A percentile compares a stretch with the other conserved stretches of the same genome.
Conservation (phyloP, 2,888 invertebrate species). For the Miltochrista miniata region DNA sequence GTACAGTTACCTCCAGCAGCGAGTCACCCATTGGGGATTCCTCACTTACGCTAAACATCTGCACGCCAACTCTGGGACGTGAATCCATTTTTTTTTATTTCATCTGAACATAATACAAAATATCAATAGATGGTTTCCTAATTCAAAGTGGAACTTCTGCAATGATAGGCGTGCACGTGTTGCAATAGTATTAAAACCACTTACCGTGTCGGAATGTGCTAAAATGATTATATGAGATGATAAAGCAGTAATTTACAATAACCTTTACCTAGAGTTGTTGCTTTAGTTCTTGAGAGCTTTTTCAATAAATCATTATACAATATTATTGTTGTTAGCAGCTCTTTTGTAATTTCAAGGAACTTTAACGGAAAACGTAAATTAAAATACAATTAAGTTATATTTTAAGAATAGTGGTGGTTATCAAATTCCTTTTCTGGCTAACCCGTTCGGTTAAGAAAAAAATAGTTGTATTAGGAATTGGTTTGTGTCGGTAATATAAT, state of each 20-base stretch:
- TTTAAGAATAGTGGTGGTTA: too few species aligned
- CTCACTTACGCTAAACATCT: too few species aligned
- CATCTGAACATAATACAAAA: neutral
- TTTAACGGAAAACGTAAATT: too few species aligned
- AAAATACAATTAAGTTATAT: too few species aligned
- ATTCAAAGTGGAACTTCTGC: neutral
- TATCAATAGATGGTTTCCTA: neutral
- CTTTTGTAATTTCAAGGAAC: neutral
- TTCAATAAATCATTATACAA: neutral
- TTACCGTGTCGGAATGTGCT: conserved; percentile 1
- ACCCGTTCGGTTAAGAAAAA: too few species aligned
- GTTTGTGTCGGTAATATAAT: too few species aligned
- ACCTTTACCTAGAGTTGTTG: neutral
- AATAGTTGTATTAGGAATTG: too few species aligned
- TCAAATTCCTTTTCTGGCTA: too few species aligned
- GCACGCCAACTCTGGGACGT: too few species aligned
- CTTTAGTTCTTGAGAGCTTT: neutral
- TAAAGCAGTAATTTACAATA: neutral
- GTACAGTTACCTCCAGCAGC: too few species aligned
- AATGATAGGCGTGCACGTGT: neutral
- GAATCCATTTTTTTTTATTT: neutral
- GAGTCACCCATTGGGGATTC: too few species aligned
- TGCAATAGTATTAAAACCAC: neutral
- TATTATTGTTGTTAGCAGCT: too few species aligned
- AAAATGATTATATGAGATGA: neutral